Base-by-base conservation (phyloP, 2,888 invertebrate genomes). In the Eupithecia tripunctaria region DNA sequence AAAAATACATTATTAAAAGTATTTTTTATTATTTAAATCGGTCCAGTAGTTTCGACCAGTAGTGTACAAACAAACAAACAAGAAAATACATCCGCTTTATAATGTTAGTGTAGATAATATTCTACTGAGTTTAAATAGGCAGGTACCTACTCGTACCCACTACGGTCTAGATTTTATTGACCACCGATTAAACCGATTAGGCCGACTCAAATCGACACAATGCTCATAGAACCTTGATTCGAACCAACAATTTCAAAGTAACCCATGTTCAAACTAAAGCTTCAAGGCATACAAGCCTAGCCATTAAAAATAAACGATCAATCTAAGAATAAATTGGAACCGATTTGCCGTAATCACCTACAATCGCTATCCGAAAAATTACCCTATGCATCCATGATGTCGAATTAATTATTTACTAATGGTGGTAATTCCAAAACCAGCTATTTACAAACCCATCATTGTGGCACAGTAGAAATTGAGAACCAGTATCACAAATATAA, bases 401-500 rank as follows among this genome's bases (percentile, higher is more conserved):
- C 59, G 74, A 78, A 77, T 79, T 79, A 78, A 76, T 77, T 77
- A 75, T 76, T 75, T 70, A 78, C 77, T 78, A 76, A 79, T 79
- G 78, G 72, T 32, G 65, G 67, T 74, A 60, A 78, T 78, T 79
- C 74, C 60, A 59, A 75, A 77, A 77, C 56, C 71, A 51, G 70
- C 68, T 70, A 72, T 75, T 77, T 71, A 76, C 70, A 72, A 73
- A 62, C 67, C 41, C 67, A 67, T 59, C 47, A 67, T 18, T 51
- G 32, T 32, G 15, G 27, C 64, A 70, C 64, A 68, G 51, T 38
- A 60, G 4, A 70, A 25, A 21, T 15, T 21, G n/a, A n/a, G 29
- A 72, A 73, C 64, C 68, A 73, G 73, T 67, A 70, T n/a, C 15
- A 25, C 21, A n/a, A n/a, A n/a, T n/a, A n/a, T n/a, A n/a, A n/a